A percentile compares a stretch with the other conserved stretches of the same genome.
These are phyloP conservation scores for Pristiophorus japonicus DNA, from an alignment of 2,113 vertebrate genomes.

Conservation along the genomic window DNA sequence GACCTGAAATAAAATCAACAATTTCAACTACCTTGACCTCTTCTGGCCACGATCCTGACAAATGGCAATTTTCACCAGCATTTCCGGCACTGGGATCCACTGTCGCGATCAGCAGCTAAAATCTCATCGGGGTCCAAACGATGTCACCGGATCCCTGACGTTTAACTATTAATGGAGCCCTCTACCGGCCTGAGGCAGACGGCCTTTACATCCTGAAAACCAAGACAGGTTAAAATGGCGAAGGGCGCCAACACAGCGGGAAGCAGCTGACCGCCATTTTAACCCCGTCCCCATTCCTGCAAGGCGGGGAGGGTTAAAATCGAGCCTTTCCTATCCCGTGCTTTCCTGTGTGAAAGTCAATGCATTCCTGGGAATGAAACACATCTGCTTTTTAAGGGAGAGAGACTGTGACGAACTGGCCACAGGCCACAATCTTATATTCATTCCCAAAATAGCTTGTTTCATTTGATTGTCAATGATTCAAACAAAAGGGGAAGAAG, in stretches of 20 bases:
- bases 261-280: not conserved
- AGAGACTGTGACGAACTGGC: not conserved
- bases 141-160: not conserved
- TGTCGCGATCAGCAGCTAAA: too few relatives aligned
- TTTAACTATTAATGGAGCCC: not conserved
- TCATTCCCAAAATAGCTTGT: not conserved
- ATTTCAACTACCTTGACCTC: too few relatives aligned
- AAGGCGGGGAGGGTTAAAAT: not conserved
- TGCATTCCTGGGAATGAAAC: not conserved
- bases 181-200: too few relatives aligned
- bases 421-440: not conserved
- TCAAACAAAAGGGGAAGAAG: not conserved
- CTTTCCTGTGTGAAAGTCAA: not conserved
- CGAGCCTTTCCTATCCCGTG: not conserved
- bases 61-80: not conserved
- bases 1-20: too few relatives aligned
- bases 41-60: not conserved
- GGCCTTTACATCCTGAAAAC: too few relatives aligned
- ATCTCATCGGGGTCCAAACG: not conserved
- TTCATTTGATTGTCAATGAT: not conserved
- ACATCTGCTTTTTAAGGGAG: slow-evolving; percentile 16
- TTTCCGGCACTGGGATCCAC: not conserved
- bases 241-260: too few relatives aligned
- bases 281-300: not conserved
- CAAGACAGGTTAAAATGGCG: too few relatives aligned